Evolutionary conservation across 2,113 vertebrate genomes (phyloP).

Genomic region (Alectura lathami): DNA sequence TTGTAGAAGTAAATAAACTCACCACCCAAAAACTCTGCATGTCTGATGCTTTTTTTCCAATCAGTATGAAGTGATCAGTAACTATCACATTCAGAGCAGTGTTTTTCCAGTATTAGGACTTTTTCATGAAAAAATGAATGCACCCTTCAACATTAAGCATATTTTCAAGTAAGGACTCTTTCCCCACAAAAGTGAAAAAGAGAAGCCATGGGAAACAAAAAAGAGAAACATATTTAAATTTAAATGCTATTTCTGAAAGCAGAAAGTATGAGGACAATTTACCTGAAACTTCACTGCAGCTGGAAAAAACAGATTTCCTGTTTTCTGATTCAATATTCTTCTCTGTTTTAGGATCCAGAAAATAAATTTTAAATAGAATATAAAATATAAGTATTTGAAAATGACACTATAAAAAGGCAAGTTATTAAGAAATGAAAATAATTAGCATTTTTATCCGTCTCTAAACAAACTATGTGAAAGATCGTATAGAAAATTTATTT

Average conservation of each 20-base stretch:
- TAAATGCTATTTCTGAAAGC: background rate
- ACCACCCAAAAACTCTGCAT: background rate
- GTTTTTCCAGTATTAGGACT: background rate
- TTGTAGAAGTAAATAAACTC: background rate
- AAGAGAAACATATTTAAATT: background rate
- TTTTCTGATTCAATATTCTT: slow-evolving; percentile 43
- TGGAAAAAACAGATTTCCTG: slow-evolving; percentile 70
- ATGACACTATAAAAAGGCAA: background rate
- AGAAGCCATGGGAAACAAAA: background rate
- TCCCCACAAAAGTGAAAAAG: background rate
- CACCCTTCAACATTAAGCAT: background rate
- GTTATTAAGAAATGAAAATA: background rate
- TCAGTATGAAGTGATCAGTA: background rate
- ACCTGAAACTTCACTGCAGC: slow-evolving; percentile 83
- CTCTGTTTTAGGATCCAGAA: slow-evolving; percentile 16
- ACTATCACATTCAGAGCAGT: background rate
- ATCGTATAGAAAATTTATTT: background rate
- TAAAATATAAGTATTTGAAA: background rate
- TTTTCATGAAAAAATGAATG: background rate
- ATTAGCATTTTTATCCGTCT: background rate
- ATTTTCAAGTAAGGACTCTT: background rate
- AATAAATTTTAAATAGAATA: background rate
- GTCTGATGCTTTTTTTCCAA: background rate
- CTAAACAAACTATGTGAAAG: background rate
- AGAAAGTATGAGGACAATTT: background rate